Evolutionary conservation across 2,797 vertebrate genomes (phyloP), one percentile per base, ranked within the genome.

Genomic region (Ctenopoma kingsleyae): DNA sequence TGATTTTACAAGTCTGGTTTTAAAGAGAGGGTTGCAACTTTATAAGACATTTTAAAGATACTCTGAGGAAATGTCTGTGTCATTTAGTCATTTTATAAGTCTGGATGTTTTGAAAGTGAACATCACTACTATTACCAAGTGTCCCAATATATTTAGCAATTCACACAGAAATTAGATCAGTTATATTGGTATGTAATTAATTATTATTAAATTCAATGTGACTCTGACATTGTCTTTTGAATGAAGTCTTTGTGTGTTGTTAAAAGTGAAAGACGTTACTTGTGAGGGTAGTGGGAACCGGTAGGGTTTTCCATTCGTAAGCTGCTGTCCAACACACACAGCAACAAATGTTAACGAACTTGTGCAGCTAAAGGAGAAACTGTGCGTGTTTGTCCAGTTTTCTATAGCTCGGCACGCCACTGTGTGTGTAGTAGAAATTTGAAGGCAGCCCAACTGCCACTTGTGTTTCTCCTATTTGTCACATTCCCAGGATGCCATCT

Each of bases 401-500:
- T 50, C 27, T 57, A 59, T 40, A 15, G 17, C 7, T 44, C 4
- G 4, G 20, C 52, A 66, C 56, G 62, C 46, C 32, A 10, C 11
- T 30, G 27, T 70, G 30, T 67, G 27, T 75, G 69, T 52, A 11
- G 52, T 62, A 65, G 51, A 61, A 81, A 62, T 76, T 47, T 77
- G 55, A 78, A 80, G 75, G 76, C 41, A 20, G 50, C 52, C 55
- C 50, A 30, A 57, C 73, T 83, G 82, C 76, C 83, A 74, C 81
- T 89, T 87, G 84, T 65, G 74, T 80, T 87, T 78, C 68, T 85
- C 74, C 79, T 47, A 81, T 86, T 82, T 83, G 87, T 76, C 75
- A 81, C 85, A 89, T 91, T 91, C 90, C 76, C 69, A 13, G 81
- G 80, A 90, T 85, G 87, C 81, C 78, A 50, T 67, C 82, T 81